A percentile compares a stretch with the other conserved stretches of the same genome.
phyloP scores from a whole-genome alignment of 2,113 vertebrate genomes.

The Pluvianellus socialis region DNA sequence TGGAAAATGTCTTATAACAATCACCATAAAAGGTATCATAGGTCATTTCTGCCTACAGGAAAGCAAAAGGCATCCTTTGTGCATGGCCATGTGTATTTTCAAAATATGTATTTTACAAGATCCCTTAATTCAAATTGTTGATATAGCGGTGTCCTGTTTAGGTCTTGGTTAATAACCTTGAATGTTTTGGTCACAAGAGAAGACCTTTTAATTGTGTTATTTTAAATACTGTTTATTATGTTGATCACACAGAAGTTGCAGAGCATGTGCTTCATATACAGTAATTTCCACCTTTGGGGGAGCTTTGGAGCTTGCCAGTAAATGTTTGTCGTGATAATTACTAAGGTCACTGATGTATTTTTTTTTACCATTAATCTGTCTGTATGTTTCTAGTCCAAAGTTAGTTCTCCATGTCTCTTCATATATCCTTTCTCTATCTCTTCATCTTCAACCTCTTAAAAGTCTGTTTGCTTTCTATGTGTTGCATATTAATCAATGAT shows the following conservation, averaged over 20 bases:
- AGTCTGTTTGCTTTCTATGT: not conserved
- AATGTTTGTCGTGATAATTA: not conserved
- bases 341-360: not conserved
- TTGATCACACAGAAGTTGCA: not conserved
- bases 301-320: not conserved
- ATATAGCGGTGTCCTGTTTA: not conserved
- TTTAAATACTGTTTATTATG: not conserved
- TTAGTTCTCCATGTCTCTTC: not conserved
- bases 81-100: not conserved
- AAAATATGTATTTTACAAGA: not conserved
- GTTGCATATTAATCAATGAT: not conserved
- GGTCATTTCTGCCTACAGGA: not conserved
- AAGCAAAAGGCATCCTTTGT: not conserved
- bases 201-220: not conserved
- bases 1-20: not conserved
- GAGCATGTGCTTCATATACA: not conserved
- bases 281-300: not conserved
- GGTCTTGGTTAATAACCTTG: not conserved
- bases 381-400: not conserved
- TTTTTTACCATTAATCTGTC: not conserved
- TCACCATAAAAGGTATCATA: not conserved
- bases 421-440: not conserved
- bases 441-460: not conserved
- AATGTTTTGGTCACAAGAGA: not conserved
- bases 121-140: not conserved